Base-by-base conservation (phyloP, 2,113 vertebrate genomes). In the Lota lota region DNA sequence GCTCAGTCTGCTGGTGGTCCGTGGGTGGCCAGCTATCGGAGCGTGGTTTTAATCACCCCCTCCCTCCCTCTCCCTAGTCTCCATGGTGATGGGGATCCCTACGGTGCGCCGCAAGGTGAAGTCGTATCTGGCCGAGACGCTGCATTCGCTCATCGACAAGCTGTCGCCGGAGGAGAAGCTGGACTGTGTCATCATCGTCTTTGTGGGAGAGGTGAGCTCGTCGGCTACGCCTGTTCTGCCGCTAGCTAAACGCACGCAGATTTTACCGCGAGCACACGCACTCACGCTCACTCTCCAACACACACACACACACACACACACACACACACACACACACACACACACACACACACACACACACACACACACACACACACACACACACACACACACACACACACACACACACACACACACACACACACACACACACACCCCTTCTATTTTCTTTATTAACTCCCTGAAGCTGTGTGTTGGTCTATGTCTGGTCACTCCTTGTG, bases 21-120 rank as follows among this genome's bases (percentile, higher is more conserved):
- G 21, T 60, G 58, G 20, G 11, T 12, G 58, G 19, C 14, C 3
- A 3, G 19, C 58, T 2, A 19, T 21, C 6, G 58, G 58, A 12
- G 20, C 58, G 3, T 8, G 20, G 22, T 28, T 24, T 21, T 22
- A 1, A 22, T 2, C 0, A 5, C 22, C 56, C 12, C 61, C 65
- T 5, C 70, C 40, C 57, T 56, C 57, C 47, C 53, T 33, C 56
- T 61, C 86, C 88, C 54, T 91, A 98, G 97, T 98, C 90, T 97
- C 97, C 83, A 94, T 99, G 91, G 96, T 98, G 79, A 98, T 99
- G 97, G 97, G 97, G 74, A 97, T 99, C 87, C 97, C 97, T 73
- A 99, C 97, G 10, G 97, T 99, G 89, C 98, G 95, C 89, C 92
- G 97, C 79, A 95, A 98, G 93, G 96, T 99, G 80, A 98, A 95